These are phyloP conservation scores for Troilus luridus DNA, from an alignment of 2,888 invertebrate genomes.

Conservation along the genomic window DNA sequence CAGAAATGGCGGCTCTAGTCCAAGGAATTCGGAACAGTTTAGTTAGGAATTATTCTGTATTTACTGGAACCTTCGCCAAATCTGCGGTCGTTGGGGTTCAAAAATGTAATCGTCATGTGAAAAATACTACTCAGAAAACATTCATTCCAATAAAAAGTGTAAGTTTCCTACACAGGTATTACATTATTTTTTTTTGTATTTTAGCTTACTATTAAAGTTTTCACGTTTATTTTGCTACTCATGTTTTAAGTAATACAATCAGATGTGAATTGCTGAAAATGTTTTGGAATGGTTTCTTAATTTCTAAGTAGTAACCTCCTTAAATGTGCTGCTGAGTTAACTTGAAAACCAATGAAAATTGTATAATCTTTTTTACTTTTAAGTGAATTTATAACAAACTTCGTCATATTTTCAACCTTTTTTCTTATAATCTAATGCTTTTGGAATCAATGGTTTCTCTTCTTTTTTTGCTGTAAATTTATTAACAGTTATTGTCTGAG, in stretches of 20 bases:
- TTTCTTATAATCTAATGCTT: neutral
- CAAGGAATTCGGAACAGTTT: conserved; percentile 62
- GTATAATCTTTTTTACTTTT: neutral
- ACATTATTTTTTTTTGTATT: neutral
- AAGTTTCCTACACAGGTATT: neutral
- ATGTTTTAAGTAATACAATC: neutral
- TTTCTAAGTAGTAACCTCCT: neutral
- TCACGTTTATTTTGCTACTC: neutral
- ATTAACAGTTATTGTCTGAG: too few species aligned
- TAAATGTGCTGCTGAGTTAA: neutral
- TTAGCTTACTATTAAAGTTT: neutral
- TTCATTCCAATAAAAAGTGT: conserved; percentile 45
- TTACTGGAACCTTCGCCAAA: conserved; percentile 60
- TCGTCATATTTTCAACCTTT: neutral
- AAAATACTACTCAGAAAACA: neutral
- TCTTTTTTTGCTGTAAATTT: neutral
- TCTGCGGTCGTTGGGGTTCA: conserved; percentile 60
- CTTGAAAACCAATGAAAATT: neutral
- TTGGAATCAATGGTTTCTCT: neutral
- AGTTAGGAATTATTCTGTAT: conserved; percentile 60
- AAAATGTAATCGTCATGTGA: neutral
- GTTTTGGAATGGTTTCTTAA: neutral
- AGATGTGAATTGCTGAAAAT: neutral
- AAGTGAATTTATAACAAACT: neutral
- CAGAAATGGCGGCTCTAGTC: conserved; percentile 65